Conservation (phyloP, 2,797 vertebrate genomes). For the Eospalax fontanierii region DNA sequence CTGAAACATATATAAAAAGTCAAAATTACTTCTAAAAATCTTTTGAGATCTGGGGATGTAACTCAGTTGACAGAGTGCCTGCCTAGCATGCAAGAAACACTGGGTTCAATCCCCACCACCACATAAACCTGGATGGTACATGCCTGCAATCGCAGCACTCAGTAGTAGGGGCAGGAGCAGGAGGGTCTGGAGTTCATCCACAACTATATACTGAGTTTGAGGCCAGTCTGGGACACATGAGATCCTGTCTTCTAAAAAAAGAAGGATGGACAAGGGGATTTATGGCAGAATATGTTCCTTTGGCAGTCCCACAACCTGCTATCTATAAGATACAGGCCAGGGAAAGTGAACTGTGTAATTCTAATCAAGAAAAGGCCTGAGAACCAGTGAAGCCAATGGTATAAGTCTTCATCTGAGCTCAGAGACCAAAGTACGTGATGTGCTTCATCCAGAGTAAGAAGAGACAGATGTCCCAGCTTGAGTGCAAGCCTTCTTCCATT, state of each 20-base stretch:
- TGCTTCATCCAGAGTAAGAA: background rate
- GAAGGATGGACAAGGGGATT: too few relatives aligned
- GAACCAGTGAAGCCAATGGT: background rate
- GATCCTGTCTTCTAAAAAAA: too few relatives aligned
- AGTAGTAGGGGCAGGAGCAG: too few relatives aligned
- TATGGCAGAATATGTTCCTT: too few relatives aligned
- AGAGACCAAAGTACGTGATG: background rate
- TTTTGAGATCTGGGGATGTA: background rate
- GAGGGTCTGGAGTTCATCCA: too few relatives aligned
- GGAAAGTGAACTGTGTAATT: background rate
- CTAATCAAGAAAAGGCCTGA: background rate
- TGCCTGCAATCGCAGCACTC: too few relatives aligned
- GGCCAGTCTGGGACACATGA: too few relatives aligned
- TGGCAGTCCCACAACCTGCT: too few relatives aligned
- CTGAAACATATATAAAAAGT: conserved; percentile 22
- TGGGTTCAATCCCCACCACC: background rate
- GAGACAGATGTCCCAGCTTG: background rate
- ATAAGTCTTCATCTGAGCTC: background rate
- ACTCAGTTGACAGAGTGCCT: background rate
- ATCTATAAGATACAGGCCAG: too few relatives aligned
- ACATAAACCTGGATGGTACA: background rate
- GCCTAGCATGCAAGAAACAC: background rate
- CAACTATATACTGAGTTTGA: too few relatives aligned
- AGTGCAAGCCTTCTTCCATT: background rate
- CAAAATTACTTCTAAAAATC: background rate